These are phyloP conservation scores for Entomobrya multifasciata DNA, from an alignment of 2,888 invertebrate species.

Conservation along the genomic window DNA sequence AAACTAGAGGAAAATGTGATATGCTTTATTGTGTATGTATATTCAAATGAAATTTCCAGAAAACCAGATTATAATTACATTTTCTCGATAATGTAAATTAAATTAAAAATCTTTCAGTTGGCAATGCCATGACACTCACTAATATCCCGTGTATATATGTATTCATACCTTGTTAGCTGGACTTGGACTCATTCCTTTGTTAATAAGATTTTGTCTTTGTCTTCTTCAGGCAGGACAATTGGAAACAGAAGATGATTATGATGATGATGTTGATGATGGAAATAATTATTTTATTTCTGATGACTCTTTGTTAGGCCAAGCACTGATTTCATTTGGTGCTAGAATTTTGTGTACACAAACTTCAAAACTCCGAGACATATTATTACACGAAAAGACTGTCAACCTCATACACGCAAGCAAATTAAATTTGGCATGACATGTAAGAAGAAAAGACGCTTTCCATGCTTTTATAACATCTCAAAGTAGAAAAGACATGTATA, in stretches of 20 bases:
- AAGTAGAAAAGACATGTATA: conserved; percentile 31
- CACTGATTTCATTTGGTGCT: conserved; percentile 78
- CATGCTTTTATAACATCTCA: neutral
- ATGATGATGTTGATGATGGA: neutral
- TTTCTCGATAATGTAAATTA: too few relatives aligned
- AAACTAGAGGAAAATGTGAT: too few relatives aligned
- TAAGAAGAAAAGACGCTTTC: conserved; percentile 10
- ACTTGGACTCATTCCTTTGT: neutral
- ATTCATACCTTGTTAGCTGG: too few relatives aligned
- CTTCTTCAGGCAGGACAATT: too few relatives aligned
- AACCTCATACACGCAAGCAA: conserved; percentile 31
- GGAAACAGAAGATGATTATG: neutral
- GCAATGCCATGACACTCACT: too few relatives aligned
- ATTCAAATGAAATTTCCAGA: too few relatives aligned
- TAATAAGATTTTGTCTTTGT: neutral
- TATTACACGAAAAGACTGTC: conserved; percentile 28
- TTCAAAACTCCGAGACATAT: conserved; percentile 19
- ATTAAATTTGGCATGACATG: conserved; percentile 37
- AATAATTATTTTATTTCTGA: too few relatives aligned
- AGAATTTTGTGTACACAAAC: conserved; percentile 62
- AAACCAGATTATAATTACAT: too few relatives aligned
- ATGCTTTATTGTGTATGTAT: too few relatives aligned
- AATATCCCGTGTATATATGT: too few relatives aligned
- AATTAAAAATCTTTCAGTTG: too few relatives aligned
- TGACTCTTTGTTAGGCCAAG: conserved; percentile 74